Evolutionary conservation across 2,797 vertebrate species (phyloP).

Genomic region (Heliangelus exortis): DNA sequence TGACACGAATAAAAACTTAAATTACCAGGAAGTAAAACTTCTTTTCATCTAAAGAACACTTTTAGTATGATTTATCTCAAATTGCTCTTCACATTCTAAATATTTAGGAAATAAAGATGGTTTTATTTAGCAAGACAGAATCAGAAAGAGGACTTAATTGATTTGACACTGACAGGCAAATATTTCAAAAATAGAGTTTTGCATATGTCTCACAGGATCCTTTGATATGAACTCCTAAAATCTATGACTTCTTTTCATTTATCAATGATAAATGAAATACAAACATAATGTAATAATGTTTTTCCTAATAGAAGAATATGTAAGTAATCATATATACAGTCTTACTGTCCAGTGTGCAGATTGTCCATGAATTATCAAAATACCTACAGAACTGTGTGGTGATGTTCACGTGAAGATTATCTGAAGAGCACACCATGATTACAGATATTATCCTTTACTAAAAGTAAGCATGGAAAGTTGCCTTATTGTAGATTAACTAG

Average conservation of each 20-base stretch:
- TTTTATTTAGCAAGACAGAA: background rate
- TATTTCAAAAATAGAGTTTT: background rate
- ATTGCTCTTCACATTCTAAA: background rate
- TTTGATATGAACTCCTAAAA: background rate
- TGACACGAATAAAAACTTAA: background rate
- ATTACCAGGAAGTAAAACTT: background rate
- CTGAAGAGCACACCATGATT: background rate
- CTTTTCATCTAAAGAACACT: background rate
- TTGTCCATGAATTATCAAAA: background rate
- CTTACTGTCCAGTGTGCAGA: background rate
- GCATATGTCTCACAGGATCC: background rate
- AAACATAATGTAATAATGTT: too few species aligned
- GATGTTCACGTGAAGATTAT: fast-evolving
- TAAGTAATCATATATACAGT: background rate
- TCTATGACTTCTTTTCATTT: background rate
- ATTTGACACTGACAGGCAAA: background rate
- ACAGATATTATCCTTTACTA: background rate
- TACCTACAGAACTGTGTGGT: background rate
- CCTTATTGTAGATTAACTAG: background rate
- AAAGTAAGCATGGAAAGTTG: background rate
- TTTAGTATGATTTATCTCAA: background rate
- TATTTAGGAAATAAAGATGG: background rate
- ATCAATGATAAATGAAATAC: background rate
- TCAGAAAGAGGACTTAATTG: background rate
- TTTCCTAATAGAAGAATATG: background rate